These are phyloP conservation scores for Trichopoda pennipes DNA, from an alignment of 2,888 invertebrate genomes.

Conservation along the genomic window DNA sequence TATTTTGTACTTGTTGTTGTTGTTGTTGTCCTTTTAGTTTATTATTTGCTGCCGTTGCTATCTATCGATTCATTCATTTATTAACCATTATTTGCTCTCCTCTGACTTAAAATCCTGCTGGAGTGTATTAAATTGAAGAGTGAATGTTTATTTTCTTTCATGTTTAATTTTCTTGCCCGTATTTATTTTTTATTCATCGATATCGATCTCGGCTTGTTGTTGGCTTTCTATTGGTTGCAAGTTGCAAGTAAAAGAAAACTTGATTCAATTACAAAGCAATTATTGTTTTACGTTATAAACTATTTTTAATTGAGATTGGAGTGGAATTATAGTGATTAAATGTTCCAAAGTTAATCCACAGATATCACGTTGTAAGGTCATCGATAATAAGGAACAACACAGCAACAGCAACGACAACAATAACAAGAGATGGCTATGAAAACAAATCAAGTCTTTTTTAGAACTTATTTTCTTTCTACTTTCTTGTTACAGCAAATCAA, in stretches of 20 bases:
- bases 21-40: neutral
- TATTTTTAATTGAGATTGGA: conserved; percentile 68
- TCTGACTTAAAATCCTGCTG: conserved; percentile 53
- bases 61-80: conserved; percentile 46
- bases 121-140: conserved; percentile 60
- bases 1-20: neutral
- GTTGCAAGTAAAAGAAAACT: conserved; percentile 67
- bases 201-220: conserved; percentile 7
- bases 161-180: conserved; percentile 29
- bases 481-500: conserved; percentile 7
- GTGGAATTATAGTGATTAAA: conserved; percentile 68
- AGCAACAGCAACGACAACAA: too few relatives aligned
- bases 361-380: conserved; percentile 50
- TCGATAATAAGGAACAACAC: conserved; percentile 27
- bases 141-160: conserved; percentile 50
- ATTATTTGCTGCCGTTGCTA: conserved; percentile 8
- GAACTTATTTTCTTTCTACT: conserved; percentile 31
- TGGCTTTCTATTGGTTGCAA: conserved; percentile 40
- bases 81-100: conserved; percentile 55
- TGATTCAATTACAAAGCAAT: conserved; percentile 69
- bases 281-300: conserved; percentile 69
- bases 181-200: conserved; percentile 18
- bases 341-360: conserved; percentile 64
- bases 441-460: conserved; percentile 31
- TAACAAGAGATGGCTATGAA: conserved; percentile 21